A percentile compares a stretch with the other conserved stretches of the same genome.
Conservation (phyloP, 2,797 vertebrate species). For the Chelon labrosus region DNA sequence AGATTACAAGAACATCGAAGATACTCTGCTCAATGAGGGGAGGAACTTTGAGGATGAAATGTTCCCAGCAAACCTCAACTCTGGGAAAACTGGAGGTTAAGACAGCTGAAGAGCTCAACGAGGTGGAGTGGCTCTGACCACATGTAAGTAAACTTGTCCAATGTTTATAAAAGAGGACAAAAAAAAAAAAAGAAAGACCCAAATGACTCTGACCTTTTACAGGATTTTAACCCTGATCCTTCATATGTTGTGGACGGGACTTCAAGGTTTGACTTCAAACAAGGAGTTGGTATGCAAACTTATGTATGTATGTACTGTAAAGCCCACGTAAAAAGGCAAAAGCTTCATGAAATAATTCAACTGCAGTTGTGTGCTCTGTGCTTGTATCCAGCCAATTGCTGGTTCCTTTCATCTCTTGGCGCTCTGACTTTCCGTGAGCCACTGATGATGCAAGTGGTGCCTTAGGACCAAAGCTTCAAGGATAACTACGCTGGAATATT, state of each 20-base stretch:
- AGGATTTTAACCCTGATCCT: background rate
- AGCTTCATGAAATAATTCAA: background rate
- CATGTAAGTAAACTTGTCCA: background rate
- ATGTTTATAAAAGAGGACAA: accelerated
- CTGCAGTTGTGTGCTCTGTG: background rate
- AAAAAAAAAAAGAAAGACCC: background rate
- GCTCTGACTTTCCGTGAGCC: slow-evolving; percentile 1
- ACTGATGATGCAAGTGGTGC: slow-evolving; percentile 12
- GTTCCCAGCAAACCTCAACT: background rate
- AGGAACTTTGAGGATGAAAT: background rate
- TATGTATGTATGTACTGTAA: background rate
- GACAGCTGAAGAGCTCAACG: background rate
- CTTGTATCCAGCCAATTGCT: slow-evolving; percentile 16
- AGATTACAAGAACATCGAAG: slow-evolving; percentile 11
- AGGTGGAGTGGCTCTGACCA: slow-evolving; percentile 20
- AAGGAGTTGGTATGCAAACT: slow-evolving; percentile 7
- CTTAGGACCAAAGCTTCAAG: slow-evolving; percentile 16
- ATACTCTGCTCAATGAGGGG: background rate
- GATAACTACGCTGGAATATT: slow-evolving; percentile 1
- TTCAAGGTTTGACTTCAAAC: slow-evolving; percentile 10
- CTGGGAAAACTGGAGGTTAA: background rate
- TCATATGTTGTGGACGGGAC: background rate
- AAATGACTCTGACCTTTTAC: background rate
- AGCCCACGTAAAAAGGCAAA: too few species aligned
- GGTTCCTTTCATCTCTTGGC: slow-evolving; percentile 28